Percentiles rank a stretch among this genome's conserved stretches.
These are phyloP conservation scores for Manis javanica DNA, from an alignment of 2,797 vertebrate genomes.

Conservation along the genomic window DNA sequence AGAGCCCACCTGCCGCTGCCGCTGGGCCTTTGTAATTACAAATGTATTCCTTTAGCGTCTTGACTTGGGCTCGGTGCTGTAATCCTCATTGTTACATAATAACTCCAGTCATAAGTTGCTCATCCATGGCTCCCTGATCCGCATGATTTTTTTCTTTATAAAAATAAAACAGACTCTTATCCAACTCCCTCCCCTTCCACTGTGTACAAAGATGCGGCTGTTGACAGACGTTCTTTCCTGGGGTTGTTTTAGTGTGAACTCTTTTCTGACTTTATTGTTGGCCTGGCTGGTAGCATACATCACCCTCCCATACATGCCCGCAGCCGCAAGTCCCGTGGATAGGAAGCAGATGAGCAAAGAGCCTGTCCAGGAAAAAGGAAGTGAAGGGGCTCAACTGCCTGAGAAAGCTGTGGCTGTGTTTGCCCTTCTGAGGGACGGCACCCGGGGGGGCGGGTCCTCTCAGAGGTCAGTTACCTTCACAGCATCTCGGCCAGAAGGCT, in stretches of 20 bases:
- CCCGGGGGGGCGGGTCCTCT: background rate
- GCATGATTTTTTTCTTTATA: constrained; percentile 35
- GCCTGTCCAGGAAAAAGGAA: background rate
- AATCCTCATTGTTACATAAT: constrained; percentile 67
- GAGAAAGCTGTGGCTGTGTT: background rate
- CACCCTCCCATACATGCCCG: background rate
- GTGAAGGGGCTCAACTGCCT: background rate
- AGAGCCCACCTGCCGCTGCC: background rate
- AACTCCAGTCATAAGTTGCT: constrained; percentile 72
- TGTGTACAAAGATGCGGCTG: background rate
- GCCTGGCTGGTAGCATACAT: background rate
- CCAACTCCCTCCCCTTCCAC: background rate
- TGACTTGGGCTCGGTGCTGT: constrained; percentile 13
- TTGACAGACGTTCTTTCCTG: background rate
- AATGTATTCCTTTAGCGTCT: constrained; percentile 66
- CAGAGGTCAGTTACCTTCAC: background rate
- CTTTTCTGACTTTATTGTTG: background rate
- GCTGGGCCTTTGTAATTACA: constrained; percentile 61
- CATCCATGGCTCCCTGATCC: constrained; percentile 28
- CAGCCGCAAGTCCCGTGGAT: background rate
- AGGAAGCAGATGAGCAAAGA: background rate
- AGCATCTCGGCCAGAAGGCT: background rate
- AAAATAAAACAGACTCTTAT: constrained; percentile 39
- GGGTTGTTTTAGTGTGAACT: background rate
- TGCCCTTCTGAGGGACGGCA: background rate